phyloP scores from a whole-genome alignment of 2,113 vertebrate species.

The Cebidichthys violaceus region DNA sequence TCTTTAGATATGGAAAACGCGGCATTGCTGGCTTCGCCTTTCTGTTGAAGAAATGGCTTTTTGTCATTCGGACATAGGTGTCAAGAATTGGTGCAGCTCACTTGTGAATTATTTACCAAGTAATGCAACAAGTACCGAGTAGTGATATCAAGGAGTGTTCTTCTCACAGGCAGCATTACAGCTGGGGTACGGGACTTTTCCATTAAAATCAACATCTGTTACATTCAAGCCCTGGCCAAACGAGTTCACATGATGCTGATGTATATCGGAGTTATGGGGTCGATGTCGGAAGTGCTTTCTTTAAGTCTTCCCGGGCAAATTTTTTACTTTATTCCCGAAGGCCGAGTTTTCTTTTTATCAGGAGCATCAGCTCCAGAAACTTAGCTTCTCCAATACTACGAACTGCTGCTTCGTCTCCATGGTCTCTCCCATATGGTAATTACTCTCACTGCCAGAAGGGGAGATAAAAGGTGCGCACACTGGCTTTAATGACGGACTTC shows the following conservation, averaged over 20 bases:
- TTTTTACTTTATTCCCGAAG: too few species aligned
- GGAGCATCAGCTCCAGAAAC: not conserved
- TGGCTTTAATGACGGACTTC: not conserved
- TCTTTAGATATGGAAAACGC: not conserved
- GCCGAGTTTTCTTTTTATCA: not conserved
- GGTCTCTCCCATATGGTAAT: not conserved
- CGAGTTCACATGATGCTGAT: not conserved
- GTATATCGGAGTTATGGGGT: not conserved
- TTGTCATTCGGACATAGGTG: not conserved
- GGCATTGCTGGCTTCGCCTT: not conserved
- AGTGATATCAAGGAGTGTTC: not conserved
- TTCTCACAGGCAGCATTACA: not conserved
- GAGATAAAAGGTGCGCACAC: not conserved
- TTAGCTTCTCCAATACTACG: not conserved
- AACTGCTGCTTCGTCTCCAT: not conserved
- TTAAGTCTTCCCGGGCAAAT: not conserved
- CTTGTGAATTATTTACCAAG: not conserved
- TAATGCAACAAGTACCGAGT: too few species aligned
- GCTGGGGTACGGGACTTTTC: not conserved
- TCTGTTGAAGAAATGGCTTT: not conserved
- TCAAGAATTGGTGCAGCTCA: constrained; percentile 1
- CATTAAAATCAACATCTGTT: not conserved
- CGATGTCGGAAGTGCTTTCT: not conserved
- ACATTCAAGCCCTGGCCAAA: not conserved
- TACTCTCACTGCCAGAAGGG: not conserved